Percentiles rank a stretch among this genome's conserved stretches.
Evolutionary conservation across 2,888 invertebrate genomes (phyloP).

Genomic region (Diloba caeruleocephala): DNA sequence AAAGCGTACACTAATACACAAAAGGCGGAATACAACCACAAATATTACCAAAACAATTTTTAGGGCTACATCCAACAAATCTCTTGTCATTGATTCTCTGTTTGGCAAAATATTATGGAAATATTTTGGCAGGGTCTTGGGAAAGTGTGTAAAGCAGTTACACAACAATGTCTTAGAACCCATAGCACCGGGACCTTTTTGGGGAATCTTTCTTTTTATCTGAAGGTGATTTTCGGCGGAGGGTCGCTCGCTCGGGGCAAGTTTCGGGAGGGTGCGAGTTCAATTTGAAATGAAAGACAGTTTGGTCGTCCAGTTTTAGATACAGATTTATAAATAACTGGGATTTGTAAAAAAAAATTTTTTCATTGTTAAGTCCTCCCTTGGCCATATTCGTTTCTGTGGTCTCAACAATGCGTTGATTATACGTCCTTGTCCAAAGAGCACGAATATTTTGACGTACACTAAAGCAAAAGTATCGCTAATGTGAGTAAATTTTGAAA

Average conservation of each 20-base stretch:
- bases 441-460: too few species aligned
- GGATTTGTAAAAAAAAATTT: too few species aligned
- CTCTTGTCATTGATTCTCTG: slow-evolving; percentile 39
- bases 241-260: slow-evolving; percentile 37
- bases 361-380: too few species aligned
- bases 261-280: slow-evolving; percentile 28
- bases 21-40: slow-evolving; percentile 11
- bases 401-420: too few species aligned
- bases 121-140: slow-evolving; percentile 47
- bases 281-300: slow-evolving; percentile 2
- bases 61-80: slow-evolving; percentile 30
- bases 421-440: too few species aligned
- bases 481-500: too few species aligned
- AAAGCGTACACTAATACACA: not conserved
- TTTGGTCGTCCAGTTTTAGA: not conserved
- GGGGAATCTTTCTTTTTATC: slow-evolving; percentile 55
- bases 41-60: slow-evolving; percentile 42
- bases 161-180: slow-evolving; percentile 54
- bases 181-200: slow-evolving; percentile 47
- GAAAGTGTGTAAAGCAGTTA: slow-evolving; percentile 55
- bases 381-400: too few species aligned
- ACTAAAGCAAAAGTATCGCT: too few species aligned
- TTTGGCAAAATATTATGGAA: slow-evolving; percentile 57
- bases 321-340: not conserved
- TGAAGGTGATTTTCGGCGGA: slow-evolving; percentile 59